Evolutionary conservation across 2,888 invertebrate species (phyloP).

Genomic region (Campoletis raptor): DNA sequence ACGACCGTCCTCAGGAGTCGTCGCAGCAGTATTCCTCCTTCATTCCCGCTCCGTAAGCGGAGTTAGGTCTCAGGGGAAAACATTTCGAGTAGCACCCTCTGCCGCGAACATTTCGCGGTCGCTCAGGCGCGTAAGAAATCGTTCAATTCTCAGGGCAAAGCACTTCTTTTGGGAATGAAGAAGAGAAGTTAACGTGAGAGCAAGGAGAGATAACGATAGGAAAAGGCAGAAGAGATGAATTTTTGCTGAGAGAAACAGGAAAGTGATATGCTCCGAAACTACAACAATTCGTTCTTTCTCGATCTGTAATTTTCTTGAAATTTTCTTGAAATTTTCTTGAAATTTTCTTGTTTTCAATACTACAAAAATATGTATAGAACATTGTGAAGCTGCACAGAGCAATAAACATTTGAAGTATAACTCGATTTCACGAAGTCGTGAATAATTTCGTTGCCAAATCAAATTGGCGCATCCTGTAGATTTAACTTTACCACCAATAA

Average conservation of each 20-base stretch:
- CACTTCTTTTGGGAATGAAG: constrained; percentile 55
- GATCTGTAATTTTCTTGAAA: not conserved
- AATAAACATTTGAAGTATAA: not conserved
- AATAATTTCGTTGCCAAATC: not conserved
- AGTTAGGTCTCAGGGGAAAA: not conserved
- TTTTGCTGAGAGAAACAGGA: not conserved
- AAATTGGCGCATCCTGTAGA: not conserved
- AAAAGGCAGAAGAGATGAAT: not conserved
- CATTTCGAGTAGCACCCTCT: constrained; percentile 11
- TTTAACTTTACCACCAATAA: constrained; percentile 1
- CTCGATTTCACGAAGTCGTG: not conserved
- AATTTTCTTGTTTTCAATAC: not conserved
- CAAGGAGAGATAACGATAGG: not conserved
- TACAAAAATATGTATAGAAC: not conserved
- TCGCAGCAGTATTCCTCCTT: constrained; percentile 53
- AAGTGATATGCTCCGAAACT: not conserved
- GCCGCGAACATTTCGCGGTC: constrained; percentile 39
- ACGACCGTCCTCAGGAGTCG: constrained; percentile 48
- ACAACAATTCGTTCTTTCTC: not conserved
- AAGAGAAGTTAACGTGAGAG: not conserved
- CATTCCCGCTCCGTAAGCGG: constrained; percentile 26
- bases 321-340: not conserved
- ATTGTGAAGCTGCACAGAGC: not conserved
- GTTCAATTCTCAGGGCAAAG: constrained; percentile 64
- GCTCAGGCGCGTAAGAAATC: constrained; percentile 58